Evolutionary conservation across 2,888 invertebrate species (phyloP).

Genomic region (Gibbula magus): DNA sequence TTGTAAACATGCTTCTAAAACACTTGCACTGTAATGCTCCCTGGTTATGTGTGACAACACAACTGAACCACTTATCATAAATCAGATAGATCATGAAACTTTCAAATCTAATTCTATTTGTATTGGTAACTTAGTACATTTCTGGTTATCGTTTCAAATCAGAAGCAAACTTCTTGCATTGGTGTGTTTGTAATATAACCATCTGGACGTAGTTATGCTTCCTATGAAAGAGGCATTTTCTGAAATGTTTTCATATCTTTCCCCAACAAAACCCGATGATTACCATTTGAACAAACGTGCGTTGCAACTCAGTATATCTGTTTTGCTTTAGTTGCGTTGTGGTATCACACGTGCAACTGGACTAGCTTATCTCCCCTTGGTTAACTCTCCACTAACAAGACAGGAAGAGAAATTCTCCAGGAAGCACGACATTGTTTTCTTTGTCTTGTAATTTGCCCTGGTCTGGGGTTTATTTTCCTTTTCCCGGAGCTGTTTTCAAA

Average conservation of each 20-base stretch:
- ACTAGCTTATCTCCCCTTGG: background rate
- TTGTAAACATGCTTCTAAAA: too few relatives aligned
- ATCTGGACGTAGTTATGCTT: too few relatives aligned
- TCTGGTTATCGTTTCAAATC: too few relatives aligned
- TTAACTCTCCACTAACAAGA: background rate
- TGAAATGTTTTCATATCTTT: background rate
- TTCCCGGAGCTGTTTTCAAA: conserved; percentile 15
- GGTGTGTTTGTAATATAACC: too few relatives aligned
- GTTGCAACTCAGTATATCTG: background rate
- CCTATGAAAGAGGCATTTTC: background rate
- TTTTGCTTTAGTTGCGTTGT: background rate
- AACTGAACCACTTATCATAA: too few relatives aligned
- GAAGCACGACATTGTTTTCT: background rate
- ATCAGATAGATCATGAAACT: too few relatives aligned
- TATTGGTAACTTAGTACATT: too few relatives aligned
- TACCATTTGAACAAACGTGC: background rate
- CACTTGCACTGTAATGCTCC: too few relatives aligned
- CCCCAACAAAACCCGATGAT: background rate
- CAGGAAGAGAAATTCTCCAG: background rate
- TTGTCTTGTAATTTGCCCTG: conserved; percentile 16
- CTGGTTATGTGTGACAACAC: too few relatives aligned
- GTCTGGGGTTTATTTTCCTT: conserved; percentile 20
- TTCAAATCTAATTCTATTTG: too few relatives aligned
- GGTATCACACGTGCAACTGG: background rate
- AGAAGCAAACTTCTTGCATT: too few relatives aligned